A percentile compares a stretch with the other conserved stretches of the same genome.
These are phyloP conservation scores for Melanotus villosus DNA, from an alignment of 2,888 invertebrate species.

Conservation along the genomic window DNA sequence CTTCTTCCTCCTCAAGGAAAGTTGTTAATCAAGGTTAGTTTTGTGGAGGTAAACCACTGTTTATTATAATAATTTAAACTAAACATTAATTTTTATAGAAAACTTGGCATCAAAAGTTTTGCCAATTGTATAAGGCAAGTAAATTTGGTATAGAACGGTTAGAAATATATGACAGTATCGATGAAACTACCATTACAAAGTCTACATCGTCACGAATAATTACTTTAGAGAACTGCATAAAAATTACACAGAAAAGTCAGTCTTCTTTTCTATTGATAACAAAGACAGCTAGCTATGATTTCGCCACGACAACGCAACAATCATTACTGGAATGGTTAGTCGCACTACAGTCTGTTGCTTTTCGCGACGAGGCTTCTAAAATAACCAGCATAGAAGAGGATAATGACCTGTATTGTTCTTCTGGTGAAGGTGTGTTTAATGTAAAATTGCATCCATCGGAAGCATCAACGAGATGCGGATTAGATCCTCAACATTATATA, in stretches of 20 bases:
- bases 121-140: constrained; percentile 84
- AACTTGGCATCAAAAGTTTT: constrained; percentile 86
- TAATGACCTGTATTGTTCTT: constrained; percentile 90
- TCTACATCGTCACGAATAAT: constrained; percentile 81
- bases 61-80: not conserved
- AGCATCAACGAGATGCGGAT: constrained; percentile 82
- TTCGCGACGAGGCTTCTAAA: constrained; percentile 76
- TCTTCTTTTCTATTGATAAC: constrained; percentile 80
- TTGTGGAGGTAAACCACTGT: not conserved
- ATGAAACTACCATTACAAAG: constrained; percentile 74
- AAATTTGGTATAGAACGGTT: constrained; percentile 88
- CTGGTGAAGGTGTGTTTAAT: constrained; percentile 83
- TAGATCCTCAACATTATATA: constrained; percentile 79
- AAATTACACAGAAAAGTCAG: constrained; percentile 78
- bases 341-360: constrained; percentile 86
- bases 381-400: constrained; percentile 82
- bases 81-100: constrained; percentile 74
- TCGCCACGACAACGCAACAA: constrained; percentile 78
- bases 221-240: constrained; percentile 89
- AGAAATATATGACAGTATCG: constrained; percentile 88
- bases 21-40: constrained; percentile 79
- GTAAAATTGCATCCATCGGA: constrained; percentile 85
- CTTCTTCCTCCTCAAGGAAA: constrained; percentile 85
- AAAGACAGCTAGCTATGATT: constrained; percentile 75
- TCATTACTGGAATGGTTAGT: constrained; percentile 85